A percentile compares a stretch with the other conserved stretches of the same genome.
Evolutionary conservation across 2,888 invertebrate species (phyloP).

Genomic region (Drosophila kuntzei): DNA sequence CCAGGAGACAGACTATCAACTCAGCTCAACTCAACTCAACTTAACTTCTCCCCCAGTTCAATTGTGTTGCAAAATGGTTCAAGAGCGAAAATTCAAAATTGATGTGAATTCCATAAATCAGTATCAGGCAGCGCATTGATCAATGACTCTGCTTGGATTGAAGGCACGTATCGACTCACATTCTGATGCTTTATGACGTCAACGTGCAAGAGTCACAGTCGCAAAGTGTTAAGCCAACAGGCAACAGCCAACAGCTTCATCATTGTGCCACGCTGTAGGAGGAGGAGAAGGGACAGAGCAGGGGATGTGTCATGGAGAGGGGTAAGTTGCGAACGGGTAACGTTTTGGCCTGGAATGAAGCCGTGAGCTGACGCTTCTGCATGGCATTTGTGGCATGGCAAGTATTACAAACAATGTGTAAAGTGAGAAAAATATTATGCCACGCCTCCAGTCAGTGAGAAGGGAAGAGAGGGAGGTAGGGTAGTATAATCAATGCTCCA

Average conservation of each 20-base stretch:
- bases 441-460: constrained; percentile 12
- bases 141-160: constrained; percentile 74
- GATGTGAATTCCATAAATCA: constrained; percentile 79
- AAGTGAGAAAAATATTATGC: constrained; percentile 56
- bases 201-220: constrained; percentile 58
- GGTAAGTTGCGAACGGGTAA: constrained; percentile 32
- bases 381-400: constrained; percentile 66
- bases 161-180: constrained; percentile 71
- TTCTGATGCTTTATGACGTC: constrained; percentile 60
- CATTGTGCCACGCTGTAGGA: constrained; percentile 40
- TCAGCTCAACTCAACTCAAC: constrained; percentile 20
- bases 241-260: constrained; percentile 70
- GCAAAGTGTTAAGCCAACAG: constrained; percentile 65
- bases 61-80: constrained; percentile 38
- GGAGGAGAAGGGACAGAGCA: not conserved
- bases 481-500: constrained; percentile 38
- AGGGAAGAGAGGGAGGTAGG: not conserved
- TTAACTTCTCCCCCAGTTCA: not conserved
- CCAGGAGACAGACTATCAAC: constrained; percentile 60
- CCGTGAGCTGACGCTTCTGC: constrained; percentile 50
- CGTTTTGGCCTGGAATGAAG: constrained; percentile 50
- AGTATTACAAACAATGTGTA: constrained; percentile 70
- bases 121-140: constrained; percentile 69
- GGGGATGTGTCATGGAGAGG: not conserved
- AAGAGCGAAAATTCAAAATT: constrained; percentile 70